Percentiles rank a stretch among this genome's conserved stretches.
These are phyloP conservation scores for Centropus bengalensis DNA, from an alignment of 2,113 vertebrate genomes.

Conservation along the genomic window DNA sequence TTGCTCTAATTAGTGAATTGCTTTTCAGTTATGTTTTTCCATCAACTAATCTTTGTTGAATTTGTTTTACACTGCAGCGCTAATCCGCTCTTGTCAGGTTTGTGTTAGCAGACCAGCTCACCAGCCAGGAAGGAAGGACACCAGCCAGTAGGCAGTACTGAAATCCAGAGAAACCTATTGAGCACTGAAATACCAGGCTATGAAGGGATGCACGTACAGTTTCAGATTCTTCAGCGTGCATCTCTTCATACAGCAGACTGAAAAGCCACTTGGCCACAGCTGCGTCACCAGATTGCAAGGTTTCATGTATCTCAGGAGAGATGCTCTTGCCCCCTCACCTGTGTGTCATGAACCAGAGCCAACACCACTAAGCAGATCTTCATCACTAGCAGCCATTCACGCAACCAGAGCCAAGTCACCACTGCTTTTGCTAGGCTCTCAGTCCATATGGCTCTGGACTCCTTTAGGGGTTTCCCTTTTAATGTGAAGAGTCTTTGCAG, in stretches of 20 bases:
- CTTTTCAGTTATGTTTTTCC: not conserved
- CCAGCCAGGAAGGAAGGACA: not conserved
- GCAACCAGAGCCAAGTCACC: not conserved
- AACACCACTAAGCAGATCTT: not conserved
- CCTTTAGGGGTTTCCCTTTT: not conserved
- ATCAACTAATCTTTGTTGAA: not conserved
- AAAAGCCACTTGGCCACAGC: not conserved
- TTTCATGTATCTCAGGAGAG: not conserved
- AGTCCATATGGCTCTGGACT: not conserved
- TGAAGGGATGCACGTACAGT: not conserved
- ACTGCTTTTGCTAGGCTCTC: not conserved
- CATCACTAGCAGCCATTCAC: accelerated
- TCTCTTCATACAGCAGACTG: not conserved
- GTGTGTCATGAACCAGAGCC: not conserved
- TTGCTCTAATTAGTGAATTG: slow-evolving; percentile 37
- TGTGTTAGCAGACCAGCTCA: not conserved
- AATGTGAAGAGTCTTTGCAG: not conserved
- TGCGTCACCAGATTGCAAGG: accelerated
- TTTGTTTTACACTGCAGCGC: not conserved
- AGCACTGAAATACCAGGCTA: not conserved
- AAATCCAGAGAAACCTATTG: not conserved
- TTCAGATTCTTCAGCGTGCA: not conserved
- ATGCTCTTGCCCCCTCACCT: not conserved
- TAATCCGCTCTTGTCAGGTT: not conserved
- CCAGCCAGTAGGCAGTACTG: not conserved